Conservation (phyloP, 2,888 invertebrate species). For the Meta bourneti region DNA sequence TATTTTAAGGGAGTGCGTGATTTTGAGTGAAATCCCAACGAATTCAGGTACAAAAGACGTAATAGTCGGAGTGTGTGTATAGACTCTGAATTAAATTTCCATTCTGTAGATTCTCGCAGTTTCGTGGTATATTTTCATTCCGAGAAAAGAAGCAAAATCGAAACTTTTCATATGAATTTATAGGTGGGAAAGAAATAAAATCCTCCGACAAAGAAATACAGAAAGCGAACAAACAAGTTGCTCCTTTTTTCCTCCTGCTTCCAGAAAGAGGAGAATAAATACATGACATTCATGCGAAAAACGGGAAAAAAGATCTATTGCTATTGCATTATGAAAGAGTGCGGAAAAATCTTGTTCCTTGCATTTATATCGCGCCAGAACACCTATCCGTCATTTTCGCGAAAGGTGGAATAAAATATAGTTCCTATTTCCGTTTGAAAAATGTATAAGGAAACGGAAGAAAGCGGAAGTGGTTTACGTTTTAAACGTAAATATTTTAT, state of each 20-base stretch:
- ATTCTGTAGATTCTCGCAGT: constrained; percentile 22
- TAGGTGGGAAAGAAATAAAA: constrained; percentile 11
- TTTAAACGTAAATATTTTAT: constrained; percentile 28
- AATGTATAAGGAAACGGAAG: constrained; percentile 42
- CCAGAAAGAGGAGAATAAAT: constrained; percentile 15
- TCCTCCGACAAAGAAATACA: not conserved
- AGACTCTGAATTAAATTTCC: constrained; percentile 47
- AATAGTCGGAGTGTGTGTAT: not conserved
- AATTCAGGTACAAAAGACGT: not conserved
- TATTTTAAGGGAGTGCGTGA: no score
- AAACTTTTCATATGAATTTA: constrained; percentile 54
- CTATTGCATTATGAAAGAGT: constrained; percentile 61
- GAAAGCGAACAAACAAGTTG: constrained; percentile 19
- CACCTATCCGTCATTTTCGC: constrained; percentile 43
- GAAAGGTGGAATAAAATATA: constrained; percentile 14
- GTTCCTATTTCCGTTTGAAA: constrained; percentile 23
- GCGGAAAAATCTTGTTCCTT: constrained; percentile 33
- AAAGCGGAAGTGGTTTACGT: not conserved
- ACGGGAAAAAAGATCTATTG: constrained; percentile 31
- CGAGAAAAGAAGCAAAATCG: constrained; percentile 25
- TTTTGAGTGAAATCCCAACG: no score
- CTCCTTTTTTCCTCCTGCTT: constrained; percentile 7
- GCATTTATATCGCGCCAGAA: not conserved
- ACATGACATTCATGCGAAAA: constrained; percentile 14
- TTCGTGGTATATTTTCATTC: not conserved